These are phyloP conservation scores for Naso thynnoides DNA, from an alignment of 2,797 vertebrate genomes.

Conservation along the genomic window DNA sequence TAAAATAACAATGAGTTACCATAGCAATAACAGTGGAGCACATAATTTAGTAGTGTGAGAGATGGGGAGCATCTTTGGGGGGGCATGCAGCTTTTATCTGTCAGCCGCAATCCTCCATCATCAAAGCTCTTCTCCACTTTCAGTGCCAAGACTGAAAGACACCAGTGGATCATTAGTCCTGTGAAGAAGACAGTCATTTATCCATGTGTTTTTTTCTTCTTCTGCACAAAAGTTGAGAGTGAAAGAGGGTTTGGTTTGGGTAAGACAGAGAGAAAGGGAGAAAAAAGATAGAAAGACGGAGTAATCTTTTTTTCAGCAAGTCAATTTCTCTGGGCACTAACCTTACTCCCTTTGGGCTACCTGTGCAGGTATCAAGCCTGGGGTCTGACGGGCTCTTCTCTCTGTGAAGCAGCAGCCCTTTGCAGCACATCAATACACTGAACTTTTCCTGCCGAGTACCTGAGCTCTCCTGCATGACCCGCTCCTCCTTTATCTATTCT, in stretches of 20 bases:
- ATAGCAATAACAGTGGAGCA: conserved; percentile 73
- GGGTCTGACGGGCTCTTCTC: conserved; percentile 65
- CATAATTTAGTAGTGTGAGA: conserved; percentile 72
- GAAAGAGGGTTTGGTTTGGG: conserved; percentile 33
- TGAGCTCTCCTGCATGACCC: conserved; percentile 74
- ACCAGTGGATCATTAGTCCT: conserved; percentile 78
- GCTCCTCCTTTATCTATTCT: conserved; percentile 79
- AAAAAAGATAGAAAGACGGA: conserved; percentile 26
- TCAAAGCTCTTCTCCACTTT: conserved; percentile 80
- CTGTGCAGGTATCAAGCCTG: conserved; percentile 74
- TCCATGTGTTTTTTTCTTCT: conserved; percentile 32
- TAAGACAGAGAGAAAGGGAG: conserved; percentile 19
- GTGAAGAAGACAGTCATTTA: conserved; percentile 73
- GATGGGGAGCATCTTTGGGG: conserved; percentile 55
- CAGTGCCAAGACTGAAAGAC: conserved; percentile 71
- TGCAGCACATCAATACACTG: conserved; percentile 79
- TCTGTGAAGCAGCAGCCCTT: conserved; percentile 73
- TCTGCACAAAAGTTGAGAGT: conserved; percentile 52
- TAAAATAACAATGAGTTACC: conserved; percentile 81
- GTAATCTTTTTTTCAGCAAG: conserved; percentile 47
- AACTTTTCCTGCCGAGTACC: conserved; percentile 78
- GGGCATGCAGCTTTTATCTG: conserved; percentile 70
- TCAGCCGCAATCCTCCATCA: conserved; percentile 74
- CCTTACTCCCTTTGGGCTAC: conserved; percentile 71
- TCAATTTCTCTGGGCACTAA: conserved; percentile 69